Conservation (phyloP, 2,888 invertebrate species). For the Tetheella fluctuosa region DNA sequence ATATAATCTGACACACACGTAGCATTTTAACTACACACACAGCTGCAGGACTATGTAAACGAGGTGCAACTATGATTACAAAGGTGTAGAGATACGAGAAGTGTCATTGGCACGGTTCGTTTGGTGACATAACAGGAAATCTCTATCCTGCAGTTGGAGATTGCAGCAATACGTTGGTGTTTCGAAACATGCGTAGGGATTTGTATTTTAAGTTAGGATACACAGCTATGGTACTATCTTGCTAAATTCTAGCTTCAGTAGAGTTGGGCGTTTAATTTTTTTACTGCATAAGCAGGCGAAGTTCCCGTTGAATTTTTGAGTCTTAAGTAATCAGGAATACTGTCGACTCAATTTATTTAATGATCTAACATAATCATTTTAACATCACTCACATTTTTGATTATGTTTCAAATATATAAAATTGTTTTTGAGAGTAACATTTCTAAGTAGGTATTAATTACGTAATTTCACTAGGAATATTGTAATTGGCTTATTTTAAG, state of each 20-base stretch:
- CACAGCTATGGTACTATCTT: background rate
- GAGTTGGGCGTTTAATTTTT: too few species aligned
- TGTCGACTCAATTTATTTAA: too few species aligned
- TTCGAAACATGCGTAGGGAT: background rate
- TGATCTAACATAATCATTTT: too few species aligned
- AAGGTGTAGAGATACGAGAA: conserved; percentile 28
- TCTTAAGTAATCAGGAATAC: too few species aligned
- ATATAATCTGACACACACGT: conserved; percentile 47
- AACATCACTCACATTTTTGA: too few species aligned
- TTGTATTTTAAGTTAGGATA: background rate
- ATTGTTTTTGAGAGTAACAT: too few species aligned
- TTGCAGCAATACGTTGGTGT: background rate
- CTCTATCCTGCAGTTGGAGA: background rate
- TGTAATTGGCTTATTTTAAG: too few species aligned
- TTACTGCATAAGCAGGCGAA: too few species aligned
- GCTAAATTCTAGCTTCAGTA: background rate
- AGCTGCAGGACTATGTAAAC: conserved; percentile 47
- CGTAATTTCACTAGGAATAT: too few species aligned
- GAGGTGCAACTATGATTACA: conserved; percentile 30
- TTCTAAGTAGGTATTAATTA: too few species aligned
- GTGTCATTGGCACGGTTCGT: conserved; percentile 5
- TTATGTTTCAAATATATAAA: too few species aligned
- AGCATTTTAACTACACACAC: conserved; percentile 53
- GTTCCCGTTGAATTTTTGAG: too few species aligned
- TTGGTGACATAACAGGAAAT: background rate